These are phyloP conservation scores for Scaptomyza tumidula DNA, from an alignment of 2,888 invertebrate genomes.

Conservation along the genomic window DNA sequence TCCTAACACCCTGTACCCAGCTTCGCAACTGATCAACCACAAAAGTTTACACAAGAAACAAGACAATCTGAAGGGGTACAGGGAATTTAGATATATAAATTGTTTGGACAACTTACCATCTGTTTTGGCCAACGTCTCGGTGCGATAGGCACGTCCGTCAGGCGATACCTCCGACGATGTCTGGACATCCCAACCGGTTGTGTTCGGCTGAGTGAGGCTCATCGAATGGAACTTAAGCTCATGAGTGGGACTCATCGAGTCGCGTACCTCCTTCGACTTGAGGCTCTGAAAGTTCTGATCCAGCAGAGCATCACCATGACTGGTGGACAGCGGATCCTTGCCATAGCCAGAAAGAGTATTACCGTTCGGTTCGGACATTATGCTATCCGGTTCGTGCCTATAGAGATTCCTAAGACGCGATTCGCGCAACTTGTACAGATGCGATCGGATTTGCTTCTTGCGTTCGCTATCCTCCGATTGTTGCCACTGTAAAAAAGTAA, in stretches of 20 bases:
- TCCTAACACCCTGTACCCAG: conserved; percentile 15
- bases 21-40: neutral
- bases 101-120: conserved; percentile 85
- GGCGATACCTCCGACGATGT: conserved; percentile 87
- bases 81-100: neutral
- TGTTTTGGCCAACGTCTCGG: conserved; percentile 87
- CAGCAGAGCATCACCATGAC: conserved; percentile 89
- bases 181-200: conserved; percentile 89
- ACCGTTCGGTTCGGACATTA: conserved; percentile 82
- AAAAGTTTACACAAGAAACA: neutral
- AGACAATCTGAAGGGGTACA: neutral
- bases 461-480: conserved; percentile 93
- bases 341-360: conserved; percentile 83
- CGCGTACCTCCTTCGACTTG: conserved; percentile 91
- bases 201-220: conserved; percentile 81
- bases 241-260: conserved; percentile 90
- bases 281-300: conserved; percentile 92
- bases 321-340: conserved; percentile 84
- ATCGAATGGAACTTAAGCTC: conserved; percentile 83
- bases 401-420: conserved; percentile 91
- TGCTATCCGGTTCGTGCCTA: conserved; percentile 81
- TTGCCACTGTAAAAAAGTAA: conserved; percentile 86
- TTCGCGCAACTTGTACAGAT: conserved; percentile 93
- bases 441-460: conserved; percentile 93
- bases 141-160: conserved; percentile 88